Percentiles rank a stretch among this genome's conserved stretches.
These are phyloP conservation scores for Hyles euphorbiae DNA, from an alignment of 1,140 invertebrate species.

Conservation along the genomic window DNA sequence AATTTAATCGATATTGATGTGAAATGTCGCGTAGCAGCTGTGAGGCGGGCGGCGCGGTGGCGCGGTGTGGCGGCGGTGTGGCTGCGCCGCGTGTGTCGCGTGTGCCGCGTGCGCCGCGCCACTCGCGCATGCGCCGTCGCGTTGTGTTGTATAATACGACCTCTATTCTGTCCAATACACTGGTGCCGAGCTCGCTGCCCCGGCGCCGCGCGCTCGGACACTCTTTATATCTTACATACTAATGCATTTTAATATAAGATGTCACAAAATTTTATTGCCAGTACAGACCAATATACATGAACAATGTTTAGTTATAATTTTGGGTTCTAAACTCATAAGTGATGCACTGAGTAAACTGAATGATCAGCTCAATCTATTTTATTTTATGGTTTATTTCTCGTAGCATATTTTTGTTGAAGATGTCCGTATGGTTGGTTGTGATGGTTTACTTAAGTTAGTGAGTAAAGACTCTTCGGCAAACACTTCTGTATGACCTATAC, in stretches of 20 bases:
- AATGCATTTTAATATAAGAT: conserved; percentile 55
- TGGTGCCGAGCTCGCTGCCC: conserved; percentile 13
- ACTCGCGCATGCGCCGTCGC: too few relatives aligned
- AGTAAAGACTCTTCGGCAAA: conserved; percentile 56
- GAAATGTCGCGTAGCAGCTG: conserved; percentile 26
- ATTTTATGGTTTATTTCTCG: conserved; percentile 50
- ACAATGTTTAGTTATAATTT: conserved; percentile 46
- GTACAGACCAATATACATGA: conserved; percentile 47
- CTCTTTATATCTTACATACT: conserved; percentile 57
- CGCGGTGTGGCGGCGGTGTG: background rate
- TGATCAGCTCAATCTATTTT: conserved; percentile 50
- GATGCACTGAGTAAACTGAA: conserved; percentile 44
- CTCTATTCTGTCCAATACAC: conserved; percentile 67
- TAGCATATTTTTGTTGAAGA: conserved; percentile 59
- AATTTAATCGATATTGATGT: conserved; percentile 57
- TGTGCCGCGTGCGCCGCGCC: too few relatives aligned
- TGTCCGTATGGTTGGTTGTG: conserved; percentile 74
- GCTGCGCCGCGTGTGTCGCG: too few relatives aligned
- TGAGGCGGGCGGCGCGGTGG: conserved; percentile 14
- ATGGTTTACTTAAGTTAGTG: conserved; percentile 75
- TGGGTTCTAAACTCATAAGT: conserved; percentile 58
- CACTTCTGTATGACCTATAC: conserved; percentile 49
- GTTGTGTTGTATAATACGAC: conserved; percentile 51
- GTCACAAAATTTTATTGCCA: conserved; percentile 67
- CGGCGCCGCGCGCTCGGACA: background rate